phyloP scores from a whole-genome alignment of 2,113 vertebrate species.

The Trochalopteron elliotii region DNA sequence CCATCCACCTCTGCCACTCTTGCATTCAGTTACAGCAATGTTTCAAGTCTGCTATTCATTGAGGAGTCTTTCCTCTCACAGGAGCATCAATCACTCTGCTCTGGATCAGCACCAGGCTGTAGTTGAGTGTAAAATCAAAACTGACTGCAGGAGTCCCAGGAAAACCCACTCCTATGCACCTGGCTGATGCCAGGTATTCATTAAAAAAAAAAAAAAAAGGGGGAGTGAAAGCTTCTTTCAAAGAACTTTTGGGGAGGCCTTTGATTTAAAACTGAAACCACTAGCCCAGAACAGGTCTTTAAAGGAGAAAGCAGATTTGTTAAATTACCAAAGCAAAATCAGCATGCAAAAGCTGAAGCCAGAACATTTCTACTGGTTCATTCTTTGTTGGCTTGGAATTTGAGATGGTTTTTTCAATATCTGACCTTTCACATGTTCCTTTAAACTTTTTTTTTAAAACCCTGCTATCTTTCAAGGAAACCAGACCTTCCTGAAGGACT shows the following conservation, averaged over 20 bases:
- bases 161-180: background rate
- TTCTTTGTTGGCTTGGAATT: background rate
- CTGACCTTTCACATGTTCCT: background rate
- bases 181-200: background rate
- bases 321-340: background rate
- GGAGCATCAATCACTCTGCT: background rate
- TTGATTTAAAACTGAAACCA: background rate
- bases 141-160: rapidly evolving
- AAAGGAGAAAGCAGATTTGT: background rate
- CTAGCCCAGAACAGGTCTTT: background rate
- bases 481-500: background rate
- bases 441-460: background rate
- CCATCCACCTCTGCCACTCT: background rate
- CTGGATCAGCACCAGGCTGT: background rate
- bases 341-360: background rate
- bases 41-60: background rate
- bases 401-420: background rate
- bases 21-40: background rate
- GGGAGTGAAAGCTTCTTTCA: background rate
- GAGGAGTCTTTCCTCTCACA: background rate
- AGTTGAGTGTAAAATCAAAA: background rate
- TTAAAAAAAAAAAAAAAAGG: background rate
- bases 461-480: background rate
- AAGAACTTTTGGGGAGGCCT: background rate
- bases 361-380: background rate